Conservation (phyloP, 2,888 invertebrate genomes). For the Synergus umbraculus region DNA sequence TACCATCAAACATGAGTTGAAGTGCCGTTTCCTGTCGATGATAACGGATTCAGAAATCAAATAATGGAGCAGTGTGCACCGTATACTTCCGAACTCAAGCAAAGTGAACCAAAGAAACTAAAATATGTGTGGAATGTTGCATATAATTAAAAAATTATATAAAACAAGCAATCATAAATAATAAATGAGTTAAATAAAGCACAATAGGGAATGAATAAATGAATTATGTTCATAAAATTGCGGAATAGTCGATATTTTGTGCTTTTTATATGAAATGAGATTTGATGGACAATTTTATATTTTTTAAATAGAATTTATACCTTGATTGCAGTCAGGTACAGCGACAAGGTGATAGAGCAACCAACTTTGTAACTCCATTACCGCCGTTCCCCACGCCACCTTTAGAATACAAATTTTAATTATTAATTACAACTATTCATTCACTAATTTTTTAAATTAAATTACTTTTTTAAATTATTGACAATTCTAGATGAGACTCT, state of each 20-base stretch:
- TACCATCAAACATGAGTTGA: conserved; percentile 75
- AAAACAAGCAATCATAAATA: background rate
- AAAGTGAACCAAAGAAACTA: conserved; percentile 70
- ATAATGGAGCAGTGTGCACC: conserved; percentile 61
- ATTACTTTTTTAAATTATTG: too few species aligned
- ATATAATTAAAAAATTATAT: conserved; percentile 45
- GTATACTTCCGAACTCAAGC: conserved; percentile 64
- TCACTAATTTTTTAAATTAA: background rate
- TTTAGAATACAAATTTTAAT: conserved; percentile 55
- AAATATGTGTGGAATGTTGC: conserved; percentile 47
- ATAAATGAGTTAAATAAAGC: conserved; percentile 18
- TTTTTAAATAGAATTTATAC: conserved; percentile 58
- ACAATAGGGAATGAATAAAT: conserved; percentile 40
- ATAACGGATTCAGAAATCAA: conserved; percentile 70
- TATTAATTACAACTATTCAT: background rate
- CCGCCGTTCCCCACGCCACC: conserved; percentile 77
- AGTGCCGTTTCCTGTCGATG: conserved; percentile 67
- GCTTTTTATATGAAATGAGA: background rate
- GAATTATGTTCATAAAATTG: conserved; percentile 2
- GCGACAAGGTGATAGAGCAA: conserved; percentile 76
- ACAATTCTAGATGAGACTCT: too few species aligned
- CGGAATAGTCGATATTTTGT: background rate
- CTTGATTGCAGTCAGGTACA: conserved; percentile 76
- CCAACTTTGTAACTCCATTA: conserved; percentile 77
- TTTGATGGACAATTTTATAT: conserved; percentile 10